Conservation (phyloP, 2,113 vertebrate species). For the Hippopotamus amphibius region DNA sequence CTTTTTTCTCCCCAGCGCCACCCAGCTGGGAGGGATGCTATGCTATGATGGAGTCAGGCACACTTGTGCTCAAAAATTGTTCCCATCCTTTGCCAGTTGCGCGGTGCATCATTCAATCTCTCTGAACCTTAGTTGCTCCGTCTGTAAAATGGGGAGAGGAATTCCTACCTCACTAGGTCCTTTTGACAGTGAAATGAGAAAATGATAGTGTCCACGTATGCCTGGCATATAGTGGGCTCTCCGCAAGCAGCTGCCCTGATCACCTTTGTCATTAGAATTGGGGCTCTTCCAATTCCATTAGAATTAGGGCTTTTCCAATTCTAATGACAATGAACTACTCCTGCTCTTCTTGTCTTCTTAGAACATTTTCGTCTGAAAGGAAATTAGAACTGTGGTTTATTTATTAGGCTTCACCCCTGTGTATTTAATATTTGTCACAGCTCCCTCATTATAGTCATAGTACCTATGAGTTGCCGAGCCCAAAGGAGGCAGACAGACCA, state of each 20-base stretch:
- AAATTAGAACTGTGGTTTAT: neutral
- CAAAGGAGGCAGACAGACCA: neutral
- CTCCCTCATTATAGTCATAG: neutral
- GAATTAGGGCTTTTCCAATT: neutral
- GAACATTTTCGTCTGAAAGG: neutral
- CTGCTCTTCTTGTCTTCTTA: neutral
- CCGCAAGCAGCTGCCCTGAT: neutral
- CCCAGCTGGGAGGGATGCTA: fast-evolving
- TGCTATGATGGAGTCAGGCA: neutral
- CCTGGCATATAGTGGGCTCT: fast-evolving
- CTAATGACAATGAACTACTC: too few relatives aligned
- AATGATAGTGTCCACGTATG: fast-evolving
- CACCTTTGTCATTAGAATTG: fast-evolving
- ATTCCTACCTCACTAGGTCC: neutral
- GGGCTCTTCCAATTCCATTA: neutral
- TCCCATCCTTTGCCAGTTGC: neutral
- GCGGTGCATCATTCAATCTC: neutral
- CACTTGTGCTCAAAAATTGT: fast-evolving
- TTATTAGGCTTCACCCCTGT: neutral
- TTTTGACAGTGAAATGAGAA: neutral
- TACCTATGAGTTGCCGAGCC: neutral
- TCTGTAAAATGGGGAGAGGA: neutral
- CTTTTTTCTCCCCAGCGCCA: neutral
- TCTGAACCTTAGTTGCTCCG: neutral
- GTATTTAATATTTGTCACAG: neutral